These are phyloP conservation scores for Ammospiza caudacuta DNA, from an alignment of 2,113 vertebrate genomes.

Conservation along the genomic window DNA sequence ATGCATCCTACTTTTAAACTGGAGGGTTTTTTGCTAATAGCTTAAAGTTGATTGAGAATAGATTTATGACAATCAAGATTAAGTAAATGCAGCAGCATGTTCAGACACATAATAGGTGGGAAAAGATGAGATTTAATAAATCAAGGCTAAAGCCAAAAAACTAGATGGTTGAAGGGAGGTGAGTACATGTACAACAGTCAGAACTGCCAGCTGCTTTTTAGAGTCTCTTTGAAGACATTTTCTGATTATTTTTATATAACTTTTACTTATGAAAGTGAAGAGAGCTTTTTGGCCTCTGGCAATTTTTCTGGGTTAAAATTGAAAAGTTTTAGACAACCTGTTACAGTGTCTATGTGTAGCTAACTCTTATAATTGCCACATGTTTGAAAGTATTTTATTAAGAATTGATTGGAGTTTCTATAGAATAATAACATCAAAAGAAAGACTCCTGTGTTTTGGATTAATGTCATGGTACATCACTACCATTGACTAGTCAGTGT, in stretches of 20 bases:
- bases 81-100: neutral
- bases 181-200: neutral
- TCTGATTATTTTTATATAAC: neutral
- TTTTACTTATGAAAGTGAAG: neutral
- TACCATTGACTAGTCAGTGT: neutral
- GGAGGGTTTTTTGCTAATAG: neutral
- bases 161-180: neutral
- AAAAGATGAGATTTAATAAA: neutral
- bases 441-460: neutral
- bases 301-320: neutral
- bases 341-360: neutral
- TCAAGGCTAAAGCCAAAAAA: neutral
- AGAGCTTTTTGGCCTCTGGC: accelerated
- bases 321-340: neutral
- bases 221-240: neutral
- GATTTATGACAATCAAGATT: neutral
- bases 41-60: neutral
- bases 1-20: neutral
- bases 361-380: neutral
- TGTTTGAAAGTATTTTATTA: neutral
- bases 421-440: neutral
- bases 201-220: neutral
- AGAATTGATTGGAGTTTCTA: neutral
- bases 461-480: neutral
- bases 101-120: neutral